phyloP scores from a whole-genome alignment of 1,140 invertebrate genomes.

The Aphelenchoides avenae region DNA sequence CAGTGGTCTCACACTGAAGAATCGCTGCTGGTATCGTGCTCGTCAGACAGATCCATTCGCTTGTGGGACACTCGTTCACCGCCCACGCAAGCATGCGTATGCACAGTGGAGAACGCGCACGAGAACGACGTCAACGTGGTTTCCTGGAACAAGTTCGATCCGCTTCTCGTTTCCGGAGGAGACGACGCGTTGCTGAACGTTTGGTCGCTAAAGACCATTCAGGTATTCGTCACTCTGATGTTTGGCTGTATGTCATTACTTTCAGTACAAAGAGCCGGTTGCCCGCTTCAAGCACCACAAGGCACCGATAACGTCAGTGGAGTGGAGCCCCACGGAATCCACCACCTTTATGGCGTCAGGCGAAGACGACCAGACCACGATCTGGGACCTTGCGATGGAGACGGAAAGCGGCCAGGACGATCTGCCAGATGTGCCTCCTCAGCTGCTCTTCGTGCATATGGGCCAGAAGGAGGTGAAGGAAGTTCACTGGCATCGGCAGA shows the following conservation, averaged over 20 bases:
- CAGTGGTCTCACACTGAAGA: conserved; percentile 90
- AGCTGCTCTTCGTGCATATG: conserved; percentile 94
- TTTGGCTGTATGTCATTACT: no score
- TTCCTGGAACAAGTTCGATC: conserved; percentile 80
- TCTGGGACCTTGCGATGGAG: conserved; percentile 88
- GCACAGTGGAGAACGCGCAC: conserved; percentile 81
- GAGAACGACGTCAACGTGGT: conserved; percentile 92
- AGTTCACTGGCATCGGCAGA: conserved; percentile 93
- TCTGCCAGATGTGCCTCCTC: conserved; percentile 71
- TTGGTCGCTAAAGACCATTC: conserved; percentile 89
- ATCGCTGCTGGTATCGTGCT: conserved; percentile 66
- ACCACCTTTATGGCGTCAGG: conserved; percentile 88
- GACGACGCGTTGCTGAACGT: conserved; percentile 89
- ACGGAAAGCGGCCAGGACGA: conserved; percentile 64
- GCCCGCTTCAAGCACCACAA: conserved; percentile 89
- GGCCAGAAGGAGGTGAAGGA: conserved; percentile 91
- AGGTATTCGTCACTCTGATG: no score
- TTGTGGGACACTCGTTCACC: conserved; percentile 59
- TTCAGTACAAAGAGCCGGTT: conserved; percentile 67
- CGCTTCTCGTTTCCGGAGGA: conserved; percentile 83
- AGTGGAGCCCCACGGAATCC: conserved; percentile 89
- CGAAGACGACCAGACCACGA: conserved; percentile 88
- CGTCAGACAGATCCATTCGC: conserved; percentile 43
- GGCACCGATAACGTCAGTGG: conserved; percentile 84
- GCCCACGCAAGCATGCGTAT: conserved; percentile 82